phyloP scores from a whole-genome alignment of 1,140 invertebrate genomes.

The Teleogryllus occipitalis region DNA sequence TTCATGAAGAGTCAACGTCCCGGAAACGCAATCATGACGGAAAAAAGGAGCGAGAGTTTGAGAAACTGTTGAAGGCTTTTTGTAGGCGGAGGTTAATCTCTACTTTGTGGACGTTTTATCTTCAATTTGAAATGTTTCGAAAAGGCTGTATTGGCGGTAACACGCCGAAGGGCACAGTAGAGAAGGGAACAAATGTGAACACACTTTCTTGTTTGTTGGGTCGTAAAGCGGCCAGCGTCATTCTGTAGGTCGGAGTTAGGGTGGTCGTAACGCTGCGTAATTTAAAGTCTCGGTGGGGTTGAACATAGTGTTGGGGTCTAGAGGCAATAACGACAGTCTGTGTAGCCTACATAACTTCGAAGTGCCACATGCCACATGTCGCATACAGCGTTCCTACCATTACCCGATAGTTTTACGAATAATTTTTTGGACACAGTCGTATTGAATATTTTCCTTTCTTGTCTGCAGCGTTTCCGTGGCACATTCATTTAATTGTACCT shows the following conservation, averaged over 20 bases:
- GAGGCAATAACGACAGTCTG: not conserved
- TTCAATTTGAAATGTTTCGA: not conserved
- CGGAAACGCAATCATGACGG: not conserved
- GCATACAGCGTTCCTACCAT: too few relatives aligned
- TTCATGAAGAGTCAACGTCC: not conserved
- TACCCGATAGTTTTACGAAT: not conserved
- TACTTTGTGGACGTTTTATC: not conserved
- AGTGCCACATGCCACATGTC: not conserved
- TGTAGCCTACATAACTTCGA: not conserved
- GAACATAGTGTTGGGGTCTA: not conserved
- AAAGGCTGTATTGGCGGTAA: not conserved
- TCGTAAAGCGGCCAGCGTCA: not conserved
- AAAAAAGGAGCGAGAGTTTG: not conserved
- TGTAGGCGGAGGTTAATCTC: not conserved
- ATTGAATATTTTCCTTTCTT: not conserved
- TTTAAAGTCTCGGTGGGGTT: not conserved
- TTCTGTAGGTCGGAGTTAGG: not conserved
- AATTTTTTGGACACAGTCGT: not conserved
- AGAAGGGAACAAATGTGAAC: not conserved
- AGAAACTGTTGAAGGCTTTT: not conserved
- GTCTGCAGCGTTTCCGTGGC: too few relatives aligned
- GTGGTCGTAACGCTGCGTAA: not conserved
- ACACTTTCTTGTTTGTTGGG: not conserved
- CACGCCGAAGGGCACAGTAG: not conserved
- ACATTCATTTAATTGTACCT: too few relatives aligned